Evolutionary conservation across 2,113 vertebrate species (phyloP), one percentile per base, ranked within the genome.

Genomic region (Ochotona princeps): DNA sequence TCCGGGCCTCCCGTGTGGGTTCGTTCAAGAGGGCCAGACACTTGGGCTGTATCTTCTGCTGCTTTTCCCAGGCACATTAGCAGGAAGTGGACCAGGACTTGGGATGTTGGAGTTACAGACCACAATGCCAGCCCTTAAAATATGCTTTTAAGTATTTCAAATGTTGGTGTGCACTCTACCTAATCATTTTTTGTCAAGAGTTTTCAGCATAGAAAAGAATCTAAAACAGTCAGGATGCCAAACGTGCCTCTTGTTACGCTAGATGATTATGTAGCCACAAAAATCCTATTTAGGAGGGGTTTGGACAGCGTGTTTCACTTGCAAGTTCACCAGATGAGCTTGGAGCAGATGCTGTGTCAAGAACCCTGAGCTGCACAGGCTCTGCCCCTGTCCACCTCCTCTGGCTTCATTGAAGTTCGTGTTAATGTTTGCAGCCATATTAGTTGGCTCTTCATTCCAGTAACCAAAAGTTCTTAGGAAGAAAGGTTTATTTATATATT

Each of bases 141-240:
- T 67, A 49, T 21, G n/a, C 66, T 69, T 44, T 93, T 60, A 83
- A 83, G 69, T 84, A 80, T 49, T 82, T 87, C 35, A 87, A 81
- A 38, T 23, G 35, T 65, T 44, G 38, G 70, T 38, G 60, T 60
- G 69, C 12, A 69, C 69, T 80, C 69, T 70, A 78, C 35, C 35
- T 94, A 30, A 65, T 63, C 25, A 74, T 81, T 65, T 93, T 4
- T 81, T 72, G 75, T n/a, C 85, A 51, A 75, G 63, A 85, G 21
- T 86, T 79, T 86, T 0, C 69, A 85, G 81, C 35, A 28, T 51
- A 30, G 81, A 78, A 73, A 49, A 83, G 18, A 93, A 74, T 54
- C 54, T 66, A 82, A 35, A 85, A 61, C 13, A 26, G 51, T 61
- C 76, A 63, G 75, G 57, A 26, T n/a, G 26, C n/a, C 47, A 67